These are phyloP conservation scores for Dipodomys merriami DNA, from an alignment of 2,113 vertebrate genomes.

Conservation along the genomic window DNA sequence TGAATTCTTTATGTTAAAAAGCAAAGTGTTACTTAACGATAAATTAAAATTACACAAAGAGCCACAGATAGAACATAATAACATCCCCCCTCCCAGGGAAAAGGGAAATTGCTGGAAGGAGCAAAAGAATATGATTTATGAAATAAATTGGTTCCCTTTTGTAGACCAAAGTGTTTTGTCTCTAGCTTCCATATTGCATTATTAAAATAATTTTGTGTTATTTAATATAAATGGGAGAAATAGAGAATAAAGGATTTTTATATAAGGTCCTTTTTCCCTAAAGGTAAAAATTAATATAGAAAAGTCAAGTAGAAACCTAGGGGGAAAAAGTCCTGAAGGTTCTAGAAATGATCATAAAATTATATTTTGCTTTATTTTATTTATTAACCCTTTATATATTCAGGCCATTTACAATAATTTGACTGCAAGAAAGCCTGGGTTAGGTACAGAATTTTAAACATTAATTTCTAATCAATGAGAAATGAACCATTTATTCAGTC, in stretches of 20 bases:
- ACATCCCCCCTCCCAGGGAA: slow-evolving; percentile 85
- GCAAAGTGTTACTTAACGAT: slow-evolving; percentile 89
- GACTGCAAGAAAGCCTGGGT: neutral
- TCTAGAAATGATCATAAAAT: slow-evolving; percentile 60
- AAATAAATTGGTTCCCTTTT: slow-evolving; percentile 84
- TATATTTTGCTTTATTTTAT: slow-evolving; percentile 50
- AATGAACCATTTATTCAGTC: neutral
- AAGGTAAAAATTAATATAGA: slow-evolving; percentile 82
- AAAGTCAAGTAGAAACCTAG: slow-evolving; percentile 61
- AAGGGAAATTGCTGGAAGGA: slow-evolving; percentile 84
- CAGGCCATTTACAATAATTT: slow-evolving; percentile 32
- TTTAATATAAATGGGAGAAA: slow-evolving; percentile 83
- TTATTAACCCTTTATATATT: slow-evolving; percentile 64
- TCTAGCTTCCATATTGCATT: slow-evolving; percentile 83
- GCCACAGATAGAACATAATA: slow-evolving; percentile 85
- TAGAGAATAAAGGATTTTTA: slow-evolving; percentile 74
- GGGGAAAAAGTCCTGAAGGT: slow-evolving; percentile 72
- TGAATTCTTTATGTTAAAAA: slow-evolving; percentile 91
- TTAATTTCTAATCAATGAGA: neutral
- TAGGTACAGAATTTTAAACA: neutral
- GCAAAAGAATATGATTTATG: slow-evolving; percentile 82
- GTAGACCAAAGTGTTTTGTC: slow-evolving; percentile 79
- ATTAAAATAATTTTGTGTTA: slow-evolving; percentile 83
- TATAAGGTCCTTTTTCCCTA: slow-evolving; percentile 76
- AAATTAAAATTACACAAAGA: slow-evolving; percentile 89